A percentile compares a stretch with the other conserved stretches of the same genome.
Conservation (phyloP, 2,113 vertebrate genomes). For the Laticauda colubrina region DNA sequence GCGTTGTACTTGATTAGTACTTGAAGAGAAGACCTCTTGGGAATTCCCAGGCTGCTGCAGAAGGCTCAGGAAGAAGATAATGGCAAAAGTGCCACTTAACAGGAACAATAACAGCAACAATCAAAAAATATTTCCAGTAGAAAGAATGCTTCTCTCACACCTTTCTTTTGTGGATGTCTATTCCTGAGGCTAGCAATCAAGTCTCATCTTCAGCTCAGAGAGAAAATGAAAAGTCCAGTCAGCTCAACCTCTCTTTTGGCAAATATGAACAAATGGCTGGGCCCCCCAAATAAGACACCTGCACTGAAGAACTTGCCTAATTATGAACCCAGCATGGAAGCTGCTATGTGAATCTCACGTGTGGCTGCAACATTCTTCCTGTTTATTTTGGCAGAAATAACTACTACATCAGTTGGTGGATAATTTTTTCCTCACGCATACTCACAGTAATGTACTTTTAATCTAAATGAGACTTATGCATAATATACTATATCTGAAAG, state of each 20-base stretch:
- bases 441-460: fast-evolving
- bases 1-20: neutral
- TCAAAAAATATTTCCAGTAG: slow-evolving; percentile 2
- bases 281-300: neutral
- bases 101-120: neutral
- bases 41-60: neutral
- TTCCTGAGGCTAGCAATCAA: neutral
- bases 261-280: fast-evolving
- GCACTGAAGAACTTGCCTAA: neutral
- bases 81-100: neutral
- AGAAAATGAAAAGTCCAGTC: fast-evolving
- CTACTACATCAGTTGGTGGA: fast-evolving
- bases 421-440: fast-evolving
- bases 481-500: neutral
- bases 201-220: neutral
- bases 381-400: slow-evolving; percentile 20
- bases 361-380: fast-evolving
- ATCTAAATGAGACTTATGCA: neutral
- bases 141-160: neutral
- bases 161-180: neutral
- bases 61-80: neutral
- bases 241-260: fast-evolving
- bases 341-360: fast-evolving
- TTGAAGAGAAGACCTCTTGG: neutral
- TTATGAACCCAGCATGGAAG: neutral